Percentiles rank a stretch among this genome's conserved stretches.
Evolutionary conservation across 2,888 invertebrate genomes (phyloP).

Genomic region (Mythimna impura): DNA sequence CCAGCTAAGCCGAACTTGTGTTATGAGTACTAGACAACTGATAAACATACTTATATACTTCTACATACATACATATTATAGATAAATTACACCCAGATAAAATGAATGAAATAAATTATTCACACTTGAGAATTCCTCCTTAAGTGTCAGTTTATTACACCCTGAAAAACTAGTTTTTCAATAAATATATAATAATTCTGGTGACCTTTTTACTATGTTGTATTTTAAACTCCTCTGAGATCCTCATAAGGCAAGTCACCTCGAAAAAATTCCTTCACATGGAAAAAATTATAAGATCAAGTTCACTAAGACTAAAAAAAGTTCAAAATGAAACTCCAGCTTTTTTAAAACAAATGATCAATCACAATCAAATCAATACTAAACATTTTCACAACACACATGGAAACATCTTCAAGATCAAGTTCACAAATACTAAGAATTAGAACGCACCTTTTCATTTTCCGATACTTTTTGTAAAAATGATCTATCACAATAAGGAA

Average conservation of each 20-base stretch:
- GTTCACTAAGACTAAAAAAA: background rate
- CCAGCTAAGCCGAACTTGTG: no score
- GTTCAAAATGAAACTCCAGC: background rate
- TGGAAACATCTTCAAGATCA: background rate
- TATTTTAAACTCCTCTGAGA: no score
- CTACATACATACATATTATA: no score
- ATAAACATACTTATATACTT: no score
- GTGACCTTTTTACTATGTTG: background rate
- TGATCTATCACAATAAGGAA: background rate
- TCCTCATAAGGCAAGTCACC: background rate
- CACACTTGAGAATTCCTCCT: conserved; percentile 2
- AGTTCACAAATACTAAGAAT: background rate
- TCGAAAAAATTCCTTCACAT: background rate
- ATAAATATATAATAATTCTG: background rate
- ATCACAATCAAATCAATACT: background rate
- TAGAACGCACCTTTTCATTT: background rate
- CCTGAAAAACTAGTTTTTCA: background rate
- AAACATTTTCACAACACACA: background rate
- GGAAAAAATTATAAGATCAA: background rate
- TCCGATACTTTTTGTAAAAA: background rate
- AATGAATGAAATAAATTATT: no score
- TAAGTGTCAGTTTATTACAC: background rate
- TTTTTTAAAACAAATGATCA: background rate
- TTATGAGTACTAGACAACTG: no score
- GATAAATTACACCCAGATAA: no score